These are phyloP conservation scores for Pseudococcus longispinus DNA, from an alignment of 2,888 invertebrate genomes.

Conservation along the genomic window DNA sequence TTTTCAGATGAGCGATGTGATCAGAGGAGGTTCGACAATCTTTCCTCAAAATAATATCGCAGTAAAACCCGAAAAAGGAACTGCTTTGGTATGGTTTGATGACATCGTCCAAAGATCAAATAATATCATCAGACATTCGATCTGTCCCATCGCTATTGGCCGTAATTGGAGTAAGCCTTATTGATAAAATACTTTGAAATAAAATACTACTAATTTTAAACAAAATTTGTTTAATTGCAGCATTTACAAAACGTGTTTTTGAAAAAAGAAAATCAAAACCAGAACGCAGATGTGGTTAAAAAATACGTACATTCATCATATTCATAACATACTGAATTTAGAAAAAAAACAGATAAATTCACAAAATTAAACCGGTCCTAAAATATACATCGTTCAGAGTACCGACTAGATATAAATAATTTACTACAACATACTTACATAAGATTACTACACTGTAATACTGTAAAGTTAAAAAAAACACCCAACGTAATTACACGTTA, in stretches of 20 bases:
- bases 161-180: slow-evolving; percentile 45
- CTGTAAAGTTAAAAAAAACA: neutral
- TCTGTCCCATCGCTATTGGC: neutral
- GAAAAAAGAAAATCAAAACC: neutral
- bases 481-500: neutral
- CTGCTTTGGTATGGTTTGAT: slow-evolving; percentile 46
- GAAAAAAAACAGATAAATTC: neutral
- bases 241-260: slow-evolving; percentile 20
- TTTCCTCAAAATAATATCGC: slow-evolving; percentile 16
- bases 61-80: slow-evolving; percentile 30
- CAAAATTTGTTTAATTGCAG: neutral
- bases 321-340: neutral
- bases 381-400: neutral
- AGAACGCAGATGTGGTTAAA: neutral
- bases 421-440: neutral
- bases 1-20: slow-evolving; percentile 38
- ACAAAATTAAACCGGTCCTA: neutral
- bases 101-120: neutral
- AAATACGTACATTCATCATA: neutral
- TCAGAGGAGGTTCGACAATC: slow-evolving; percentile 32
- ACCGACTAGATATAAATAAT: slow-evolving; percentile 11
- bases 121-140: neutral
- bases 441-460: neutral
- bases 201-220: neutral
- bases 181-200: neutral